Conservation (phyloP, 2,888 invertebrate species). For the Melinopterus prodromus region DNA sequence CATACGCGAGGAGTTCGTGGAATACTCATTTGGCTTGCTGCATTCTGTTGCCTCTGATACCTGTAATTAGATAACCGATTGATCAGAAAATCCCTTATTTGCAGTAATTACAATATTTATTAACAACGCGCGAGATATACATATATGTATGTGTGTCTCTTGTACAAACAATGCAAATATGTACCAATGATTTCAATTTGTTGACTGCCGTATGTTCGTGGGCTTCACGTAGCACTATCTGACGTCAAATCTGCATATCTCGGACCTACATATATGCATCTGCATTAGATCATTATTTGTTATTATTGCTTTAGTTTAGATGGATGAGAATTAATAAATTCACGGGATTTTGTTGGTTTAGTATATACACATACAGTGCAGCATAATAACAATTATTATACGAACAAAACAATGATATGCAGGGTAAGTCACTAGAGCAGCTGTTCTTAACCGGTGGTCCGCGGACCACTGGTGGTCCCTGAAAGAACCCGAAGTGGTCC, state of each 20-base stretch:
- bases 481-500: no score
- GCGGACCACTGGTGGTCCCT: no score
- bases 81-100: conserved; percentile 4
- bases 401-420: no score
- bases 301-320: neutral
- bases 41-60: neutral
- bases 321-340: no score
- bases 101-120: neutral
- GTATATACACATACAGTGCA: no score
- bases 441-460: no score
- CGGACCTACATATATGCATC: neutral
- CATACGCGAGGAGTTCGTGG: neutral
- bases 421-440: no score
- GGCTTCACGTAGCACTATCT: neutral
- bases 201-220: neutral
- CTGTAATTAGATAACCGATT: conserved; percentile 4
- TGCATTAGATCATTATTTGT: neutral
- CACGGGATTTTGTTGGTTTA: no score
- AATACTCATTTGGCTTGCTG: neutral
- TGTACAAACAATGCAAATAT: neutral
- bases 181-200: conserved; percentile 4
- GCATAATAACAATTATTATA: no score
- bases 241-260: conserved; percentile 4
- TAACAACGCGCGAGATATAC: neutral
- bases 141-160: neutral